These are phyloP conservation scores for Henricia sp. DNA, from an alignment of 53 echinoderm and acorn worm species.

Conservation along the genomic window DNA sequence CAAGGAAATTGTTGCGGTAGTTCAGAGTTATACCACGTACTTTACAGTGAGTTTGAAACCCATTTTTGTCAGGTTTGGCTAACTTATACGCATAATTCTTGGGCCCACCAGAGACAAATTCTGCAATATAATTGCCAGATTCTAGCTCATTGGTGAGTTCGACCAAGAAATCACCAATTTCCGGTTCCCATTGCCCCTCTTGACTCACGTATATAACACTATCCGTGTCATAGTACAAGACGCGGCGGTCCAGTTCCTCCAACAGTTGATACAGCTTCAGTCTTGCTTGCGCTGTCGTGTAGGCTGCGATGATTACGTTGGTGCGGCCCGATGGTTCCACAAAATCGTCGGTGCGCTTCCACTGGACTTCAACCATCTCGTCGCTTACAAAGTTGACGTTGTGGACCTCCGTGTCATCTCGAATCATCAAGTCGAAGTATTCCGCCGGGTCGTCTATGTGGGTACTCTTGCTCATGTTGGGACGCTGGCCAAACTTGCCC, in stretches of 20 bases:
- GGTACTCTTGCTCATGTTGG: constrained; percentile 9
- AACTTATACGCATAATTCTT: constrained; percentile 72
- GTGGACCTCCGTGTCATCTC: constrained; percentile 12
- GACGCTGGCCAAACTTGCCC: constrained; percentile 40
- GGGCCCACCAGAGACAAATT: constrained; percentile 67
- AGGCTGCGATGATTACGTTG: constrained; percentile 65
- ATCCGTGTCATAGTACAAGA: constrained; percentile 71
- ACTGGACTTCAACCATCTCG: constrained; percentile 33
- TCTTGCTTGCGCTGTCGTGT: constrained; percentile 60
- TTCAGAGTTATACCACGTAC: constrained; percentile 72
- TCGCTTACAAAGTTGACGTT: constrained; percentile 26
- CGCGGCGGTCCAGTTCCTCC: constrained; percentile 40
- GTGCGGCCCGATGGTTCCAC: constrained; percentile 12
- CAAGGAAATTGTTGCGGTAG: constrained; percentile 32
- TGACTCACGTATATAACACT: constrained; percentile 53
- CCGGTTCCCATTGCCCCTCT: constrained; percentile 49
- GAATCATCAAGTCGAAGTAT: constrained; percentile 16
- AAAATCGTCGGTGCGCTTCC: constrained; percentile 2
- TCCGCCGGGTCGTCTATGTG: constrained; percentile 3
- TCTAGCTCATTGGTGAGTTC: constrained; percentile 71
- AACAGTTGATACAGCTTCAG: constrained; percentile 64
- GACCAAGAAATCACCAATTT: constrained; percentile 54
- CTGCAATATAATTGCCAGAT: constrained; percentile 55
- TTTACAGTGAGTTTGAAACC: constrained; percentile 68
- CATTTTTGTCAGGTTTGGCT: constrained; percentile 41